A percentile compares a stretch with the other conserved stretches of the same genome.
These are phyloP conservation scores for Agriotes lineatus DNA, from an alignment of 2,888 invertebrate species.

Conservation along the genomic window DNA sequence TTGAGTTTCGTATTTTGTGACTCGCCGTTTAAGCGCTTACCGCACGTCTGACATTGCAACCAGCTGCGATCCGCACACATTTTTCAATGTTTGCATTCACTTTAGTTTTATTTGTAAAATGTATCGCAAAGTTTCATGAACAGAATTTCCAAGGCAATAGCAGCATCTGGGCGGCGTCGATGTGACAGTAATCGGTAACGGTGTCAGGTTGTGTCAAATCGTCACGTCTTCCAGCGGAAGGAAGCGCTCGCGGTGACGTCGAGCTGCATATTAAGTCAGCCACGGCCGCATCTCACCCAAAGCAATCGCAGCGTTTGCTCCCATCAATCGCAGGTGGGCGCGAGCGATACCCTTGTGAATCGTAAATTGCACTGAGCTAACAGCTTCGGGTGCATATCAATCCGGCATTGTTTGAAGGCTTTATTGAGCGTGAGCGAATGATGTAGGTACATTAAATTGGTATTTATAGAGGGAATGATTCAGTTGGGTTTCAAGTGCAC, in stretches of 20 bases:
- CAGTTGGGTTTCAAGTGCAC: constrained; percentile 17
- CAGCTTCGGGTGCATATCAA: not conserved
- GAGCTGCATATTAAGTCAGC: constrained; percentile 19
- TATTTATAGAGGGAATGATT: constrained; percentile 29
- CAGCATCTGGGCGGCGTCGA: constrained; percentile 6
- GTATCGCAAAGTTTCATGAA: no score
- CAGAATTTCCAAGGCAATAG: no score
- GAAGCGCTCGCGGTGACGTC: constrained; percentile 22
- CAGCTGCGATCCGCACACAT: no score
- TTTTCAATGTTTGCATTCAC: no score
- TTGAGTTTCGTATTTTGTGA: no score
- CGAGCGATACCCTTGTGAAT: not conserved
- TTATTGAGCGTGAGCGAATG: constrained; percentile 1
- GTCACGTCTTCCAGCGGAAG: constrained; percentile 31
- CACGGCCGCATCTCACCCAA: not conserved
- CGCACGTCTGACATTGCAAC: no score
- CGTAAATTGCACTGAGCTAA: not conserved
- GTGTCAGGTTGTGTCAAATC: constrained; percentile 15
- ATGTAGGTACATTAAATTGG: constrained; percentile 2
- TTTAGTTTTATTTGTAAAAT: no score
- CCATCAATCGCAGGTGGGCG: not conserved
- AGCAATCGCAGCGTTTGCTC: no score
- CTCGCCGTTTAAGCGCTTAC: no score
- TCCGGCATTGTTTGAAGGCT: not conserved
- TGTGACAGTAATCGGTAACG: constrained; percentile 24